A percentile compares a stretch with the other conserved stretches of the same genome.
Evolutionary conservation across 2,113 vertebrate genomes (phyloP).

Genomic region (Leucopsar rothschildi): DNA sequence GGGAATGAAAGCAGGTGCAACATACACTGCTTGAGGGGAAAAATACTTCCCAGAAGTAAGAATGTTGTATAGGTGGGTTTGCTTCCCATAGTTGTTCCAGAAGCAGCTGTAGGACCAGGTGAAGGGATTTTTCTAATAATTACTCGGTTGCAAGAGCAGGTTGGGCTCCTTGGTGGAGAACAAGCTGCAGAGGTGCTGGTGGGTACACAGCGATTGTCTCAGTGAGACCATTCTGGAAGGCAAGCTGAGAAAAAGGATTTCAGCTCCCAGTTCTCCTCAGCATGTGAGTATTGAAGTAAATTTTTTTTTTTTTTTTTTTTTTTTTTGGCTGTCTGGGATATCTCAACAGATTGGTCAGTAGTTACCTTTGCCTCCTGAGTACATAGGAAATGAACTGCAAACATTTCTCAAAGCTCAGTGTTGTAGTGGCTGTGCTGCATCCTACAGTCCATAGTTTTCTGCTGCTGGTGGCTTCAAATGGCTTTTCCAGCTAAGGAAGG

Average conservation of each 20-base stretch:
- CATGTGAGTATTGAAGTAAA: background rate
- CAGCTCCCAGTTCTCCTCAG: background rate
- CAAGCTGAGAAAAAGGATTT: background rate
- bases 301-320: background rate
- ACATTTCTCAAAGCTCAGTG: background rate
- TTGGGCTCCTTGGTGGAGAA: background rate
- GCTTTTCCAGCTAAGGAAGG: background rate
- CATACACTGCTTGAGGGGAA: background rate
- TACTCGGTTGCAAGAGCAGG: background rate
- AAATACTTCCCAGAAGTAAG: background rate
- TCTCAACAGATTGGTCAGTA: background rate
- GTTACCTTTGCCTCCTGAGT: background rate
- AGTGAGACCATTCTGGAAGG: background rate
- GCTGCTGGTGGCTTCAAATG: background rate
- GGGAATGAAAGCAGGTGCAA: background rate
- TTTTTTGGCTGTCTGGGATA: background rate
- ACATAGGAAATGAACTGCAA: accelerated
- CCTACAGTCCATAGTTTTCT: background rate
- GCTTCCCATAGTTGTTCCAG: background rate
- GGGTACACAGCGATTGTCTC: accelerated
- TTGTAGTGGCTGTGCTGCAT: background rate
- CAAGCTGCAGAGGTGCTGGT: background rate
- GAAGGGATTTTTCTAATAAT: background rate
- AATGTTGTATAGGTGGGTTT: background rate
- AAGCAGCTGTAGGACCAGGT: background rate